These are phyloP conservation scores for Trissolcus basalis DNA, from an alignment of 1,140 invertebrate genomes.

Conservation along the genomic window DNA sequence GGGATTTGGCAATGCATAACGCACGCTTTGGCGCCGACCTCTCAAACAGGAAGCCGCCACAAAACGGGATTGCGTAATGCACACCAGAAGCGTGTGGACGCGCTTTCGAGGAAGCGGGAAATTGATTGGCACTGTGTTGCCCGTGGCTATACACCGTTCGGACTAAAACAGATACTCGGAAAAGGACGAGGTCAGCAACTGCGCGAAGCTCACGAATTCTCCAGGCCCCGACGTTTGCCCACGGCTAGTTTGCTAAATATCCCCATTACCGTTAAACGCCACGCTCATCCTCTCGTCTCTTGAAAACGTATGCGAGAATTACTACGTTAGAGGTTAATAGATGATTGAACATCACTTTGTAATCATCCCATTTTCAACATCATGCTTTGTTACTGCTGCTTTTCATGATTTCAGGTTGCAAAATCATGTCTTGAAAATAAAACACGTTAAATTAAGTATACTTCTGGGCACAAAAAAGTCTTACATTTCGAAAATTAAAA, in stretches of 20 bases:
- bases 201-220: constrained; percentile 43
- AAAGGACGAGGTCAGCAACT: constrained; percentile 34
- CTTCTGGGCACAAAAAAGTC: background rate
- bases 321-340: constrained; percentile 16
- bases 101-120: constrained; percentile 53
- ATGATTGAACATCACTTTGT: constrained; percentile 31
- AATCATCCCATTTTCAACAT: constrained; percentile 28
- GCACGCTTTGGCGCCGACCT: constrained; percentile 14
- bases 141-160: constrained; percentile 22
- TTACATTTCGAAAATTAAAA: no score
- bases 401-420: constrained; percentile 11
- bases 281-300: background rate
- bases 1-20: constrained; percentile 16
- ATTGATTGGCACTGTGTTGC: constrained; percentile 44
- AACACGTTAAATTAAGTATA: no score
- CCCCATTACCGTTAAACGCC: constrained; percentile 38
- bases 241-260: constrained; percentile 32
- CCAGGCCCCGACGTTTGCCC: constrained; percentile 17
- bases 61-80: constrained; percentile 44
- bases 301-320: constrained; percentile 3
- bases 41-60: constrained; percentile 34
- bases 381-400: constrained; percentile 15
- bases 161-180: constrained; percentile 28
- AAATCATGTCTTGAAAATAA: constrained; percentile 8
- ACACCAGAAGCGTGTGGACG: constrained; percentile 45